Base-by-base conservation (phyloP, 2,888 invertebrate genomes). In the Halictus ligatus region DNA sequence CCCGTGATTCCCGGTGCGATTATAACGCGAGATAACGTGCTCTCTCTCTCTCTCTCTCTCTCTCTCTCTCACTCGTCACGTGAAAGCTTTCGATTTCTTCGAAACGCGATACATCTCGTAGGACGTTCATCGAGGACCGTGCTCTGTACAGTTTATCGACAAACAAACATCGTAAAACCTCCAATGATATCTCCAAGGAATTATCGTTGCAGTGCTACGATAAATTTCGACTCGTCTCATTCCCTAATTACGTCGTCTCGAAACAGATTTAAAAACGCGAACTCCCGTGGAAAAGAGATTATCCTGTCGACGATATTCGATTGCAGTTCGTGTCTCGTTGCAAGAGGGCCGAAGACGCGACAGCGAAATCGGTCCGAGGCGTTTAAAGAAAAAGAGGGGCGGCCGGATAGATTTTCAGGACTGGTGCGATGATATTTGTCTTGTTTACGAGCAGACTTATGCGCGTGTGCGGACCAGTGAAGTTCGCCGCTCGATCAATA, bases 401-500 rank as follows among this genome's bases (percentile, higher is more conserved):
- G 88, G 88, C 89, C 80, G 90, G 91, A 90, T 89, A 89, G 92
- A 94, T 94, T 94, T 94, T 92, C 93, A 93, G 93, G 93, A 93
- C 92, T 92, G 92, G 91, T 89, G 92, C 93, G 94, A 94, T 94
- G 94, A 95, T 95, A 95, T 95, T 95, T 94, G 95, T 95, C 95
- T 95, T 94, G 95, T 95, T 95, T 95, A 94, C 93, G 94, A 92
- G 91, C 93, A 94, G 94, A 94, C 94, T 94, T 94, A 94, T 94
- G 94, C 94, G 94, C 95, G 94, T 95, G 94, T 94, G 94, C 93
- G 92, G 90, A 88, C 92, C 92, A 92, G 92, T 89, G 89, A 93
- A 93, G 91, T 91, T 90, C 89, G 90, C 91, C 77, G 88, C 91
- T 90, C 92, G 94, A 94, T 94, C 94, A 94, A 94, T 94, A 94